Conservation (phyloP, 30 jellyfish, hydroid and myxozoan species). For the Aurelia aurita region DNA sequence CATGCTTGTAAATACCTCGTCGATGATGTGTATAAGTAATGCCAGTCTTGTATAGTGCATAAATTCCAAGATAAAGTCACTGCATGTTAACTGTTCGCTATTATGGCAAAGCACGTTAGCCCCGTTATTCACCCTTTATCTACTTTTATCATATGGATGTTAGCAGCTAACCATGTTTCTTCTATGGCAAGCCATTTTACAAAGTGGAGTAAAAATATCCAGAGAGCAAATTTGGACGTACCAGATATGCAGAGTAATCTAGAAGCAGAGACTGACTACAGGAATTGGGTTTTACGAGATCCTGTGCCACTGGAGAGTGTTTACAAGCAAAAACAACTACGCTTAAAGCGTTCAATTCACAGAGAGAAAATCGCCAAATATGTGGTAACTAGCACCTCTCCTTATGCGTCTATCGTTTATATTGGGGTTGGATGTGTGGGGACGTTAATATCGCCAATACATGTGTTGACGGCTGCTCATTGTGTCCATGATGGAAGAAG, state of each 20-base stretch:
- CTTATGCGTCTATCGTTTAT: constrained; percentile 63
- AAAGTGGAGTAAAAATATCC: no score
- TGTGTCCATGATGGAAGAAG: constrained; percentile 71
- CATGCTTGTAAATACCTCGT: constrained; percentile 11
- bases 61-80: background rate
- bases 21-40: background rate
- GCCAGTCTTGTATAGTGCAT: background rate
- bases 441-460: constrained; percentile 63
- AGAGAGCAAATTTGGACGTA: no score
- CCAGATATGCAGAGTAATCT: no score
- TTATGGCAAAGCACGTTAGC: constrained; percentile 6
- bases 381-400: constrained; percentile 29
- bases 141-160: background rate
- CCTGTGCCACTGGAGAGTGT: constrained; percentile 43
- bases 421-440: constrained; percentile 73
- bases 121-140: background rate
- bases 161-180: background rate
- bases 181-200: background rate
- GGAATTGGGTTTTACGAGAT: constrained; percentile 25
- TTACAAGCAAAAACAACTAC: constrained; percentile 12
- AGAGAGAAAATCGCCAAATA: constrained; percentile 43
- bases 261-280: no score
- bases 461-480: constrained; percentile 79
- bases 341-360: constrained; percentile 64
- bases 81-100: background rate